Evolutionary conservation across 2,888 invertebrate species (phyloP).

Genomic region (Petrophora chlorosata): DNA sequence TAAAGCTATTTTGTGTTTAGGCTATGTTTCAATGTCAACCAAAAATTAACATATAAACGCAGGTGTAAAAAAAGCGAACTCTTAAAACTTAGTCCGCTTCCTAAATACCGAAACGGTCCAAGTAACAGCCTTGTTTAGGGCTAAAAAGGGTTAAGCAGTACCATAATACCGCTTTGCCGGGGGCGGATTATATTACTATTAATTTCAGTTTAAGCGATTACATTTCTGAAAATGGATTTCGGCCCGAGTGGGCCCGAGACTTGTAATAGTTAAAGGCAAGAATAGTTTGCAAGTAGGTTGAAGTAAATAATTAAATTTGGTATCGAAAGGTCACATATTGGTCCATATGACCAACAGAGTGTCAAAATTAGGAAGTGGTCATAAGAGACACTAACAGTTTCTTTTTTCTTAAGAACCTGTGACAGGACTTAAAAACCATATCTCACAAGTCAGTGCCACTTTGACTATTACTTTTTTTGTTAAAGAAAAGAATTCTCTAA

Average conservation of each 20-base stretch:
- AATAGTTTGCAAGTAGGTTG: neutral
- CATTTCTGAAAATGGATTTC: slow-evolving; percentile 17
- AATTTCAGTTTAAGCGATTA: slow-evolving; percentile 46
- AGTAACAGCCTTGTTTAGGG: slow-evolving; percentile 53
- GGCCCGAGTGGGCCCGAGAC: neutral
- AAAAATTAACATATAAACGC: too few species aligned
- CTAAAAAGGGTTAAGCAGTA: slow-evolving; percentile 50
- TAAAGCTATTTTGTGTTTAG: too few species aligned
- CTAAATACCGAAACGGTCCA: slow-evolving; percentile 34
- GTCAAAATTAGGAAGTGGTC: too few species aligned
- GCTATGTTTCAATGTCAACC: too few species aligned
- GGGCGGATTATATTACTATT: slow-evolving; percentile 30
- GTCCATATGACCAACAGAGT: too few species aligned
- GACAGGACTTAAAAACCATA: too few species aligned
- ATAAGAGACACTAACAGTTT: too few species aligned
- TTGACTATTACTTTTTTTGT: too few species aligned
- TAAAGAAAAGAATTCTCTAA: too few species aligned
- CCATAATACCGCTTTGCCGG: slow-evolving; percentile 41
- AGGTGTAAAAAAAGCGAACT: neutral
- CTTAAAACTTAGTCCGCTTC: slow-evolving; percentile 23
- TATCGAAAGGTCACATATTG: too few species aligned
- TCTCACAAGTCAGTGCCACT: too few species aligned
- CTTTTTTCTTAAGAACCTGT: too few species aligned
- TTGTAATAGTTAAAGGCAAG: neutral
- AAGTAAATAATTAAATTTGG: neutral